Percentiles rank a stretch among this genome's conserved stretches.
Conservation (phyloP, 1,140 invertebrate genomes). For the Eurytemora carolleeae region DNA sequence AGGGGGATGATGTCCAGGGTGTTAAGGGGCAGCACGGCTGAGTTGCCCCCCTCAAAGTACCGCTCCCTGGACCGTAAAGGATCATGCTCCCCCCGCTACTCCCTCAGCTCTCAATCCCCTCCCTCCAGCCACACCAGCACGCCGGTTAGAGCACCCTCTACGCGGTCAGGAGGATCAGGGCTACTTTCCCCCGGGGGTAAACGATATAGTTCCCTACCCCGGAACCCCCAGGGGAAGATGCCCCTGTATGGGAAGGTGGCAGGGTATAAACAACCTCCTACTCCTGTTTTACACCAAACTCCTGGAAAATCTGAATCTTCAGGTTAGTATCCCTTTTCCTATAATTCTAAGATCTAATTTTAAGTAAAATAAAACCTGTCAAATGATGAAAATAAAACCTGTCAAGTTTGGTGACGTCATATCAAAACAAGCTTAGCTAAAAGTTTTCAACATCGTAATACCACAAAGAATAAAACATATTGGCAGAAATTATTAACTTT, state of each 20-base stretch:
- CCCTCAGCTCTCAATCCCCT: not conserved
- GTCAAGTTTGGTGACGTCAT: no score
- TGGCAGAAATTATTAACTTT: no score
- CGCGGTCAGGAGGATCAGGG: not conserved
- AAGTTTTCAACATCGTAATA: no score
- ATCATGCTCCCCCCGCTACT: not conserved
- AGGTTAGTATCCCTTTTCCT: no score
- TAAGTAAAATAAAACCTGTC: no score
- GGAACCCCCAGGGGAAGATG: conserved; percentile 10
- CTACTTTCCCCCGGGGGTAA: not conserved
- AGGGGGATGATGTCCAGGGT: conserved; percentile 31
- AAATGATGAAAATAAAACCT: no score
- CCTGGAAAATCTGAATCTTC: not conserved
- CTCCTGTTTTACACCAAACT: not conserved
- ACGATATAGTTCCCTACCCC: conserved; percentile 1
- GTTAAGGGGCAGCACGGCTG: not conserved
- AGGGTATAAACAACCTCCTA: conserved; percentile 9
- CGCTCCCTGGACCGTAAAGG: not conserved
- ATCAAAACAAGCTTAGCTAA: no score
- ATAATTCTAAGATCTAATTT: no score
- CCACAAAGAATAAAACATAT: no score
- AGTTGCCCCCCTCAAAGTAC: not conserved
- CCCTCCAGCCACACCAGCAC: not conserved
- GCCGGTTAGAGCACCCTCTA: no score
- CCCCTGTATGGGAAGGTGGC: conserved; percentile 9